Conservation (phyloP, 2,888 invertebrate species). For the Rotaria macrura region DNA sequence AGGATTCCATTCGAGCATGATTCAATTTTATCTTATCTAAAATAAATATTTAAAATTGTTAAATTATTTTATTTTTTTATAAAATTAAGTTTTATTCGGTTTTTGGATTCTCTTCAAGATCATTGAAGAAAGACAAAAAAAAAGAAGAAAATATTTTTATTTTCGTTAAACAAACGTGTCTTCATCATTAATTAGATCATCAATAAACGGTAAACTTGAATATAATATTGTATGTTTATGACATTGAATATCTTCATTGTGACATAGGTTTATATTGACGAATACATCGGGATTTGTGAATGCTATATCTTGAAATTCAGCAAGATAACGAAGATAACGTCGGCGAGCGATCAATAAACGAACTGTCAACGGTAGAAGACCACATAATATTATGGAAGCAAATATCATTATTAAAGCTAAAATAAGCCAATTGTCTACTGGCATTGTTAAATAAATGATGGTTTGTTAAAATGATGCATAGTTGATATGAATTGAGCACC, state of each 20-base stretch:
- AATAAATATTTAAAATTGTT: no score
- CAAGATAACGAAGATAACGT: not conserved
- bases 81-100: no score
- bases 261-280: not conserved
- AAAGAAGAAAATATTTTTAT: not conserved
- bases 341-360: not conserved
- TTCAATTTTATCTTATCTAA: not conserved
- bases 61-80: not conserved
- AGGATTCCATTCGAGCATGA: not conserved
- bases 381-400: not conserved
- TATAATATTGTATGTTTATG: not conserved
- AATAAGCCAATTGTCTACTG: not conserved
- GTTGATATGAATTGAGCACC: not conserved
- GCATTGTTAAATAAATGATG: not conserved
- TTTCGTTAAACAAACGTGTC: not conserved
- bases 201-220: not conserved
- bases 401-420: not conserved
- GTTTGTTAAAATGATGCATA: not conserved
- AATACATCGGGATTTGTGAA: not conserved
- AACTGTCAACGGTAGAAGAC: not conserved
- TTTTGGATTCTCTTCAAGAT: no score
- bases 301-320: not conserved
- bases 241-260: not conserved
- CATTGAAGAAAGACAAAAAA: not conserved
- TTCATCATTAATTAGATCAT: not conserved